Base-by-base conservation (phyloP, 1,140 invertebrate species). In the Heliconius hewitsoni region DNA sequence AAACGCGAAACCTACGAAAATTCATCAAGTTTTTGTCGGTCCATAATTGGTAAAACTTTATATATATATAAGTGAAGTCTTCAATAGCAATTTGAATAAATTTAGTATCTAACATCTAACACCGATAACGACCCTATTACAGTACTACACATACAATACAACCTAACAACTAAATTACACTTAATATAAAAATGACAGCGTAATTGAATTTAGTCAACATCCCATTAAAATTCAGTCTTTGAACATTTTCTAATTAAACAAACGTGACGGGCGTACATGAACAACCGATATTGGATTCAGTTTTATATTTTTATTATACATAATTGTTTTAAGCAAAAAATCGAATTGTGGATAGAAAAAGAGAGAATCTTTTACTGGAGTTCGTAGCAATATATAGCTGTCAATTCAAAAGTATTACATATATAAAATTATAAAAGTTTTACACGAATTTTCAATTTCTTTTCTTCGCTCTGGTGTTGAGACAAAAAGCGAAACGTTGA, bases 171-270 rank as follows among this genome's bases (percentile, higher is more conserved):
- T 83, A 87, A 80, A 83, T 77, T 84, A 89, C 81, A 81, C 83
- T 86, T 83, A 83, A 89, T 84, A 86, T 89, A 88, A 85, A 88
- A 85, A 94, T 90, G 91, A 94, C 91, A 87, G 86, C 85, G 81
- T 94, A 93, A 93, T 94, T 94, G 91, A 92, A 93, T 92, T 90
- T 91, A 89, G 89, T 87, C 89, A 86, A 89, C 88, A 86, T 91
- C 87, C 83, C 83, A 88, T 92, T 93, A 37, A 86, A 91, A 89
- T 92, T 94, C 93, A 94, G 93, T 94, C 93, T 94, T 94, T 92
- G 92, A 90, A 87, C 87, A 92, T 91, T 89, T 87, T 88, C 83
- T 89, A 93, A 90, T 90, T 88, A 91, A 92, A 88, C 83, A 81
- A 88, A 77, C 84, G 82, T 86, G 85, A 89, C 85, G 82, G 85